Conservation (phyloP, 1,140 invertebrate species). For the Glomeris maerens region DNA sequence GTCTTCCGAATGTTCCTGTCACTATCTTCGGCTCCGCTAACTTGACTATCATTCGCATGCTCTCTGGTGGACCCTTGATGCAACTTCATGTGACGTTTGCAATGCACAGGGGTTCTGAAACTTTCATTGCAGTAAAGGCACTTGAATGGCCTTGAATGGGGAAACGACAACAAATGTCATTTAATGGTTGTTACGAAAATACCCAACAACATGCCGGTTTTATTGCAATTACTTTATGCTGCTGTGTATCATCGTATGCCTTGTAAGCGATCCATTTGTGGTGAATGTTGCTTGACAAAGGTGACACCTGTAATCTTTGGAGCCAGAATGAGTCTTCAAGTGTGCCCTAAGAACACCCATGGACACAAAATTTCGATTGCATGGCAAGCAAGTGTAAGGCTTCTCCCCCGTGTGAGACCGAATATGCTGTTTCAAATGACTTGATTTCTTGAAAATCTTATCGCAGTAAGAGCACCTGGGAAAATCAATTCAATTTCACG, state of each 20-base stretch:
- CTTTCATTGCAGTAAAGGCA: conserved; percentile 34
- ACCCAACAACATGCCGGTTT: background rate
- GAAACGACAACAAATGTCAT: background rate
- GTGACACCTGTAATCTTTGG: conserved; percentile 27
- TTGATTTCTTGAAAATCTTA: conserved; percentile 36
- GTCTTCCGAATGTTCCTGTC: conserved; percentile 2
- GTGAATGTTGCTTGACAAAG: conserved; percentile 29
- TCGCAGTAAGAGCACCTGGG: conserved; percentile 33
- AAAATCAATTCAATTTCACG: too few species aligned
- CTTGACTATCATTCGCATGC: conserved; percentile 5
- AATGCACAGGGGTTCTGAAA: conserved; percentile 33
- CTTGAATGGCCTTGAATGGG: conserved; percentile 21
- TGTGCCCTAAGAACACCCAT: conserved; percentile 31
- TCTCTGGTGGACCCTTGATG: conserved; percentile 19
- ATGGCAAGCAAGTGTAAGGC: conserved; percentile 33
- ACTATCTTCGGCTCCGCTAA: conserved; percentile 1
- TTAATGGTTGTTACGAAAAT: conserved; percentile 1
- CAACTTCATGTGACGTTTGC: conserved; percentile 34
- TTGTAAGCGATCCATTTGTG: conserved; percentile 28
- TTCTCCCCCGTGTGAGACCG: conserved; percentile 36
- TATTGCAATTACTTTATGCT: conserved; percentile 9
- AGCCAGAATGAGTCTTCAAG: conserved; percentile 27
- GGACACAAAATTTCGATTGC: conserved; percentile 35
- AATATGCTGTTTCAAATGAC: conserved; percentile 38
- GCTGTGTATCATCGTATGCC: conserved; percentile 29